A percentile compares a stretch with the other conserved stretches of the same genome.
Evolutionary conservation across 2,888 invertebrate genomes (phyloP).

Genomic region (Empis stercorea): DNA sequence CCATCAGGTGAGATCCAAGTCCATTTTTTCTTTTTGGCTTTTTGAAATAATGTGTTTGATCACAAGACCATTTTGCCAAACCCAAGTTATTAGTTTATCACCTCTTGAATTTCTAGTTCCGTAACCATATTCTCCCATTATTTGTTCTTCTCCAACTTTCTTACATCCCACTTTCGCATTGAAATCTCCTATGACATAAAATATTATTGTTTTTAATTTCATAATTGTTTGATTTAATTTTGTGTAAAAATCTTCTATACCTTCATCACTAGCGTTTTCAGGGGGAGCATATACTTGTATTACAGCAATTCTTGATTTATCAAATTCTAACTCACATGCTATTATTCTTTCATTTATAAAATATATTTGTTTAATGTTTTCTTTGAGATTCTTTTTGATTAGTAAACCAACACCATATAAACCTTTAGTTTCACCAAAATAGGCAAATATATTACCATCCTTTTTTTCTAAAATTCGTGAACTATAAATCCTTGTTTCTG

Average conservation of each 20-base stretch:
- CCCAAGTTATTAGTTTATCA: conserved; percentile 1
- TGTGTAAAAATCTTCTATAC: not conserved
- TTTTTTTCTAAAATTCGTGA: not conserved
- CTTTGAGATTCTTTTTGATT: not conserved
- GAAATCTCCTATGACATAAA: not conserved
- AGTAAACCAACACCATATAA: not conserved
- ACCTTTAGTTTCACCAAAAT: not conserved
- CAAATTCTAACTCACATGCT: not conserved
- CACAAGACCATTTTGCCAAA: conserved; percentile 1
- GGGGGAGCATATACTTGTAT: not conserved
- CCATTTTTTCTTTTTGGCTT: conserved; percentile 3
- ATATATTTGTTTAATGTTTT: not conserved
- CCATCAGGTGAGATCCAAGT: conserved; percentile 1
- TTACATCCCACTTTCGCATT: not conserved
- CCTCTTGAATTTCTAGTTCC: conserved; percentile 1
- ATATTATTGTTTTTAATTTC: not conserved
- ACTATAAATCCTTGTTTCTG: not conserved
- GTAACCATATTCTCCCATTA: conserved; percentile 1
- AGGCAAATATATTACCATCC: not conserved
- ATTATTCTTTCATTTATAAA: not conserved
- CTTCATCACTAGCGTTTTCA: not conserved
- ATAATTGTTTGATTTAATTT: not conserved
- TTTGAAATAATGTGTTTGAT: too few relatives aligned
- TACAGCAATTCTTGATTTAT: not conserved
- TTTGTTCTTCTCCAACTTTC: not conserved